These are phyloP conservation scores for Pristionchus maxplancki DNA, from an alignment of 2,888 invertebrate genomes.

Conservation along the genomic window DNA sequence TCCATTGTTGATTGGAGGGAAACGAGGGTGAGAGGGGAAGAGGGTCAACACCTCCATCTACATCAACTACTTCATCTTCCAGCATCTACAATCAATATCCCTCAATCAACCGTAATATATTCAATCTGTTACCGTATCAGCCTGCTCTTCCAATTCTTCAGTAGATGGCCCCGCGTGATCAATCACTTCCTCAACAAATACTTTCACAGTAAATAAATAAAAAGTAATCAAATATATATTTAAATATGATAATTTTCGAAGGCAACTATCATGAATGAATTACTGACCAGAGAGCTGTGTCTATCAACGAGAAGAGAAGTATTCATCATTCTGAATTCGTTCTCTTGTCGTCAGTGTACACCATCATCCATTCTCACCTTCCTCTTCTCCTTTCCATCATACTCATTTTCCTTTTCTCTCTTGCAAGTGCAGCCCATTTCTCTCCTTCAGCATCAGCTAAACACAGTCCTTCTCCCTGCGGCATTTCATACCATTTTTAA, in stretches of 20 bases:
- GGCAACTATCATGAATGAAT: no score
- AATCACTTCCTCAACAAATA: not conserved
- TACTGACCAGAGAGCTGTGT: not conserved
- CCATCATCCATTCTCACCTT: not conserved
- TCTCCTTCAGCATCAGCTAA: not conserved
- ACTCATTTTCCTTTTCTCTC: not conserved
- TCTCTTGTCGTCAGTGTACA: no score
- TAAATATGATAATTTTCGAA: not conserved
- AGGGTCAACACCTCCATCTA: not conserved
- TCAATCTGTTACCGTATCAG: not conserved
- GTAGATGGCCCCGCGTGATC: not conserved
- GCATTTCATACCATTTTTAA: no score
- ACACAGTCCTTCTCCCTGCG: not conserved
- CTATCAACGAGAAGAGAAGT: not conserved
- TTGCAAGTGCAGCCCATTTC: not conserved
- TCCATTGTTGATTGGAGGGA: not conserved
- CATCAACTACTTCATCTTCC: not conserved
- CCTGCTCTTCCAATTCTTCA: not conserved
- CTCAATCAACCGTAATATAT: not conserved
- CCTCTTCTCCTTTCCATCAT: constrained; percentile 43
- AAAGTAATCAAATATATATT: not conserved
- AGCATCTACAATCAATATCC: not conserved
- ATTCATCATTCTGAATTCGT: no score
- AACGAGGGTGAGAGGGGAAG: not conserved
- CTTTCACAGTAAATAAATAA: not conserved